Conservation (phyloP, 2,888 invertebrate species). For the Quadroppia sp. region DNA sequence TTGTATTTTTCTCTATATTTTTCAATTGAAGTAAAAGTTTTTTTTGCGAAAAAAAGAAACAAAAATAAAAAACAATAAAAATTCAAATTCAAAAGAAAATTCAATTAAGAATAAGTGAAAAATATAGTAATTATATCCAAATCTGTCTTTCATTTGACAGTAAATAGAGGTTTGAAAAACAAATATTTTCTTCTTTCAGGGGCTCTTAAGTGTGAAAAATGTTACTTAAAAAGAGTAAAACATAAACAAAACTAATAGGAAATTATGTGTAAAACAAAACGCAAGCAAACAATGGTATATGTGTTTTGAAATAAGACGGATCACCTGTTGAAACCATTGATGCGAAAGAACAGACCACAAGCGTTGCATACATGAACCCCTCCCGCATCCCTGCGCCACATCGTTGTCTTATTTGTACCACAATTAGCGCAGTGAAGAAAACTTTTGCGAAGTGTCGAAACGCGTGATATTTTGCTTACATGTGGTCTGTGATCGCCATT, state of each 20-base stretch:
- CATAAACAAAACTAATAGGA: not conserved
- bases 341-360: slow-evolving; percentile 38
- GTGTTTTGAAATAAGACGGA: not conserved
- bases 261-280: not conserved
- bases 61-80: not conserved
- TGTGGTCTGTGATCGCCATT: slow-evolving; percentile 38
- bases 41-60: too few relatives aligned
- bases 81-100: not conserved
- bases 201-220: not conserved
- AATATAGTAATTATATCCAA: not conserved
- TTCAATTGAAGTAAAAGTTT: too few relatives aligned
- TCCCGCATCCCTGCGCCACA: slow-evolving; percentile 39
- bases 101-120: not conserved
- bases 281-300: not conserved
- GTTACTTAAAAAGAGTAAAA: not conserved
- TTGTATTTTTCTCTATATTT: too few relatives aligned
- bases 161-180: not conserved
- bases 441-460: slow-evolving; percentile 28
- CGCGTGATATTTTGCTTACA: slow-evolving; percentile 32
- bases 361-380: slow-evolving; percentile 39
- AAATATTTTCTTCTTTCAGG: not conserved
- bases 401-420: slow-evolving; percentile 40
- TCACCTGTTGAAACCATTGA: slow-evolving; percentile 39
- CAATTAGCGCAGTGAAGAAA: slow-evolving; percentile 38
- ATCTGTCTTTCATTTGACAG: not conserved